Base-by-base conservation (phyloP, 2,797 vertebrate species). In the Trichosurus vulpecula region DNA sequence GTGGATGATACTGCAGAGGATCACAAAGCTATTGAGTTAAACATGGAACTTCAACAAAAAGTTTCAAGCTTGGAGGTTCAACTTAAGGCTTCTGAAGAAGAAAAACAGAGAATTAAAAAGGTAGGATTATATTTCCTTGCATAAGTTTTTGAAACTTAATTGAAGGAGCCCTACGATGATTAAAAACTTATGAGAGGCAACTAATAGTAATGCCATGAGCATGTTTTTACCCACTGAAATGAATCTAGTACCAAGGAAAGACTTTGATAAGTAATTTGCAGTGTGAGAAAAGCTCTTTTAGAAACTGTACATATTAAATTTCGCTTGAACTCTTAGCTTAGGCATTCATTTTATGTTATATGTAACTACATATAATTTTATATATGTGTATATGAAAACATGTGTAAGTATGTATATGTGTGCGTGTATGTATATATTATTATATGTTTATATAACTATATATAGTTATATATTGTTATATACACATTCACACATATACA, bases 91-190 rank as follows among this genome's bases (percentile, higher is more conserved):
- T 98, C 98, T 95, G 99, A 99, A 95, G 98, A 99, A 97, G 99
- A 99, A 97, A 99, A 99, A 96, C 91, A 96, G 81, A 98, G 97
- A 98, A 98, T 98, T 93, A 98, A 98, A 98, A 98, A 99, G 98
- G 99, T 99, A 97, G 41, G 94, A 90, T 31, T 90, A 51, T 0
- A 66, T 93, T n/a, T 94, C 3, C 90, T n/a, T 92, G 51, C 91
- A 81, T 92, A 94, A 90, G 35, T 47, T 0, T 95, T 96, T 97
- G 11, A 81, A 95, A 58, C 61, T 96, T 92, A 56, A 91, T 57
- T 93, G 51, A 29, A 54, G 6, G 81, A 94, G 4, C 25, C 41
- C 14, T 93, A 74, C 30, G 52, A 51, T 96, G 53, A 52, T 54
- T 56, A 95, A 61, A 89, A 95, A 51, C 27, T 95, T 54, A 31